Evolutionary conservation across 2,113 vertebrate species (phyloP).

Genomic region (Ia io): DNA sequence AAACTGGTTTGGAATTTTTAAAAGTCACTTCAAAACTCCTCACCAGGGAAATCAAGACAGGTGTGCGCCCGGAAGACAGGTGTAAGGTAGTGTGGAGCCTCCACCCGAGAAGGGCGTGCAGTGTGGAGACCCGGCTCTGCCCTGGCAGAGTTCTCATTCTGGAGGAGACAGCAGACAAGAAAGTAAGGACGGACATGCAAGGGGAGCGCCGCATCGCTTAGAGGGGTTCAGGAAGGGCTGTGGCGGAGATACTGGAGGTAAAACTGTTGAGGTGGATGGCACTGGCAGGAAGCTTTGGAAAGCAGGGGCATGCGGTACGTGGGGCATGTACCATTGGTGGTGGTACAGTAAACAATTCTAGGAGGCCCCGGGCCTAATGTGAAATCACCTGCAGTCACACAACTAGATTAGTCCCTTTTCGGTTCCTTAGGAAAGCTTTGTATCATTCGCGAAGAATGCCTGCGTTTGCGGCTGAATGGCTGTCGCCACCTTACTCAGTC

Average conservation of each 20-base stretch:
- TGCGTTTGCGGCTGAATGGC: background rate
- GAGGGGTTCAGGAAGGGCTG: background rate
- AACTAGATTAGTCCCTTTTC: background rate
- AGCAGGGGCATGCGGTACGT: too few species aligned
- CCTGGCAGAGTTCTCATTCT: background rate
- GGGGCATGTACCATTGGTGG: fast-evolving
- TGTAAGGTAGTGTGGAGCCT: background rate
- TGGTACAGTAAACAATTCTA: background rate
- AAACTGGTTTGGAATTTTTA: background rate
- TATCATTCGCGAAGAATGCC: background rate
- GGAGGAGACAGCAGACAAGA: background rate
- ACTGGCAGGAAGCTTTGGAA: background rate
- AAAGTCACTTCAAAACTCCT: background rate
- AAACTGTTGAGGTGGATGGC: background rate
- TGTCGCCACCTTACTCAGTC: background rate
- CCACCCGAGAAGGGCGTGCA: background rate
- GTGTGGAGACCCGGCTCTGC: background rate
- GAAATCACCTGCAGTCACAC: background rate
- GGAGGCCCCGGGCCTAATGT: background rate
- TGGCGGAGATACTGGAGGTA: background rate
- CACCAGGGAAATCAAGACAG: background rate
- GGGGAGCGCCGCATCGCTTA: fast-evolving
- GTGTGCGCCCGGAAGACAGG: background rate
- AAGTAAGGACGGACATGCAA: fast-evolving
- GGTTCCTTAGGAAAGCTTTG: background rate